Conservation (phyloP, 1,140 invertebrate species). For the Caenorhabditis inopinata region DNA sequence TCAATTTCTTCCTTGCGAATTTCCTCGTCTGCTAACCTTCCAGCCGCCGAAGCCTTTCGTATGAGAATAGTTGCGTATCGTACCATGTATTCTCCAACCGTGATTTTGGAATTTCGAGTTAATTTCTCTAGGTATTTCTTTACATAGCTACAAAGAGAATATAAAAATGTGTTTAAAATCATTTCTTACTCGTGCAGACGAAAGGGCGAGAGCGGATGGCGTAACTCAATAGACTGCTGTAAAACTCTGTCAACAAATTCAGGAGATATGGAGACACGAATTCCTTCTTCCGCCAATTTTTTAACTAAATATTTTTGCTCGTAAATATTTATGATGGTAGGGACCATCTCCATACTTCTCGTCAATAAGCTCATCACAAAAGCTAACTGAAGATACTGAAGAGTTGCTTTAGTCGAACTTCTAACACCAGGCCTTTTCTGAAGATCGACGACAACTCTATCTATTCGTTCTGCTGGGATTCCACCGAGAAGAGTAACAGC, state of each 20-base stretch:
- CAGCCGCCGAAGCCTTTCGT: neutral
- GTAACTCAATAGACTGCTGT: neutral
- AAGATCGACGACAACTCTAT: neutral
- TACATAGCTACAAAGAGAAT: neutral
- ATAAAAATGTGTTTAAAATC: too few relatives aligned
- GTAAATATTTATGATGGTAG: neutral
- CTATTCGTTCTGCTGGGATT: neutral
- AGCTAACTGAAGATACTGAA: conserved; percentile 1
- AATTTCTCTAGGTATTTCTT: neutral
- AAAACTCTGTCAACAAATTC: neutral
- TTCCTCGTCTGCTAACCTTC: neutral
- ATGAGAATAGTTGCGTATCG: neutral
- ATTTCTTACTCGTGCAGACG: neutral
- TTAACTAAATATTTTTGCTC: conserved; percentile 14
- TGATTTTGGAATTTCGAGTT: neutral
- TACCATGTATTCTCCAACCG: conserved; percentile 11
- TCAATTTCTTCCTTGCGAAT: neutral
- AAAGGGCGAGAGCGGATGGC: neutral
- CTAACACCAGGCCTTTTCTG: neutral
- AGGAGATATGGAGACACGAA: neutral
- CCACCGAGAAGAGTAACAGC: neutral
- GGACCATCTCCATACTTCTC: neutral
- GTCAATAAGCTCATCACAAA: neutral
- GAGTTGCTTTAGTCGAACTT: neutral
- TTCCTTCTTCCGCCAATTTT: neutral